Conservation (phyloP, 2,888 invertebrate species). For the Drosophila kanekoi region DNA sequence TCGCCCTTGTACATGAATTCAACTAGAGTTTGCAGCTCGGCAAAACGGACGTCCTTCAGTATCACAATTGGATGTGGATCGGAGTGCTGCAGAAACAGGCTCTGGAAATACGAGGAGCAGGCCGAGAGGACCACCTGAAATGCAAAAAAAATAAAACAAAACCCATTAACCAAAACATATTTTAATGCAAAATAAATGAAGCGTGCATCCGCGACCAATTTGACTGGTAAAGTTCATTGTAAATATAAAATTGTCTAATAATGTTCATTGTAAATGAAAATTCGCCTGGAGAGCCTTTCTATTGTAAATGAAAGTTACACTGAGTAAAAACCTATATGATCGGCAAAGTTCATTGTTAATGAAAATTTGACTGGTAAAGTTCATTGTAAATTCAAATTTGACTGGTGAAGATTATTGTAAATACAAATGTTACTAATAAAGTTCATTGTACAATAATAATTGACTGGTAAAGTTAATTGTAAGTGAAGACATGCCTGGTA, state of each 20-base stretch:
- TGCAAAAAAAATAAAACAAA: neutral
- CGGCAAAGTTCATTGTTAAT: no score
- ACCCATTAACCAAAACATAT: neutral
- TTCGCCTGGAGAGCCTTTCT: neutral
- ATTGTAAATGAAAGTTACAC: neutral
- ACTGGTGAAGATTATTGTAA: no score
- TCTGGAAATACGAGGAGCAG: conserved; percentile 97
- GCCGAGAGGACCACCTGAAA: conserved; percentile 95
- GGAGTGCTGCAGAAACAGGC: conserved; percentile 96
- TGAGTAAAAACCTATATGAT: no score
- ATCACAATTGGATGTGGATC: conserved; percentile 97
- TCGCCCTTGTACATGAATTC: conserved; percentile 99
- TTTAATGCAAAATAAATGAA: neutral
- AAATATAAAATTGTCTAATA: neutral
- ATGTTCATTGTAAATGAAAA: neutral
- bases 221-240: neutral
- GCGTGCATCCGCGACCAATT: neutral
- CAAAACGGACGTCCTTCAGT: conserved; percentile 96
- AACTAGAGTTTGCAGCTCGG: conserved; percentile 95
- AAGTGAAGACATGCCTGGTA: no score
- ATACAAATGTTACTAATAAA: no score
- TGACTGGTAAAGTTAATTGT: no score
- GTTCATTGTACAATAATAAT: no score
- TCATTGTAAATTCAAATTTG: no score
- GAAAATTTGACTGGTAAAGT: no score